phyloP scores from a whole-genome alignment of 2,888 invertebrate genomes.

The Anoncus sp. region DNA sequence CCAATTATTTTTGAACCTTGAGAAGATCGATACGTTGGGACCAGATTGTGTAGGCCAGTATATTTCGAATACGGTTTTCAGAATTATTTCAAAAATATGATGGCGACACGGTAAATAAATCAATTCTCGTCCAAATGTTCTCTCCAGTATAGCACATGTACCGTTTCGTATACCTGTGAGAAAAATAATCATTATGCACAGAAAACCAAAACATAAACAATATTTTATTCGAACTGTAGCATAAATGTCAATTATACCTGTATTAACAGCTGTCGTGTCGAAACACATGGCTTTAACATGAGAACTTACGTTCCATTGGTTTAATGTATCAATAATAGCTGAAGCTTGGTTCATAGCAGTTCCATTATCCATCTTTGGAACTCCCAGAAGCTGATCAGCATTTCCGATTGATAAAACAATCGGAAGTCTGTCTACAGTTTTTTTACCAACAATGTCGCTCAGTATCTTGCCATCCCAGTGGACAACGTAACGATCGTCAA shows the following conservation, averaged over 20 bases:
- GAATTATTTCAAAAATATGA: too few species aligned
- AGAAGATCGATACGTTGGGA: slow-evolving; percentile 39
- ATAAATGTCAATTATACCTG: slow-evolving; percentile 32
- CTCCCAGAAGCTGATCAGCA: slow-evolving; percentile 37
- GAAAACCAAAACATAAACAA: too few species aligned
- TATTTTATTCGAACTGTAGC: neutral
- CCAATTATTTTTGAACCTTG: slow-evolving; percentile 19
- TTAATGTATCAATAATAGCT: slow-evolving; percentile 39
- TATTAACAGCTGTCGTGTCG: slow-evolving; percentile 67
- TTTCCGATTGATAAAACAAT: slow-evolving; percentile 27
- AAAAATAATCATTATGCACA: neutral
- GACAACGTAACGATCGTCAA: slow-evolving; percentile 31
- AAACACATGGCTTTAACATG: slow-evolving; percentile 63
- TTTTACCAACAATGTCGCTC: slow-evolving; percentile 22
- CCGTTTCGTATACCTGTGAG: slow-evolving; percentile 26
- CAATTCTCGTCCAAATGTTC: slow-evolving; percentile 9
- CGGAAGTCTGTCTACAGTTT: slow-evolving; percentile 44
- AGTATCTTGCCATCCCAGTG: slow-evolving; percentile 51
- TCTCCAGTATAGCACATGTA: slow-evolving; percentile 15
- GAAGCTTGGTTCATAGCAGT: slow-evolving; percentile 31
- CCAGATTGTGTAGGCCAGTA: slow-evolving; percentile 47
- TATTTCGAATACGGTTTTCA: too few species aligned
- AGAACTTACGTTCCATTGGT: slow-evolving; percentile 36
- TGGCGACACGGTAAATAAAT: slow-evolving; percentile 47
- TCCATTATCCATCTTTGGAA: slow-evolving; percentile 45